Evolutionary conservation across 2,888 invertebrate genomes (phyloP), one percentile per base, ranked within the genome.

Genomic region (Meganola albula): DNA sequence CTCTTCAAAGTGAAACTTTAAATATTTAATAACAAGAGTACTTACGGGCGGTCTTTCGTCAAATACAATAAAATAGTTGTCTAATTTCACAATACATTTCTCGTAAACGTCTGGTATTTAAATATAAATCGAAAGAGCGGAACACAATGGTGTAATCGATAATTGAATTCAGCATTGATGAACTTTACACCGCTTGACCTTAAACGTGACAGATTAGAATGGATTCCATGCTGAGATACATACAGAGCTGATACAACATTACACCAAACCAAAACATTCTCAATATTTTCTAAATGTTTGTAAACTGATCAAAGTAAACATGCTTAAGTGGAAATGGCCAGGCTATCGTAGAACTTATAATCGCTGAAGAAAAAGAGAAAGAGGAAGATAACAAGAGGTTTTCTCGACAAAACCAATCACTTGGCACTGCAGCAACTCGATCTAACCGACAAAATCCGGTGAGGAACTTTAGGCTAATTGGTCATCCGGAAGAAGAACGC

Each of bases 101-200:
- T 80, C 59, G 78, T 82, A 83, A 84, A 82, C 67, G 78, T 58
- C 58, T 84, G 84, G 75, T 85, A 85, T 85, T 85, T 85, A 84
- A 84, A 84, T 85, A 83, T 84, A 80, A 83, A 82, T 80, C 80
- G 82, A 83, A 78, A 78, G 83, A 79, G 70, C 75, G 67, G 73
- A 83, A 78, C 67, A 84, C 84, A 85, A 85, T 85, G 79, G 80
- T 79, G 84, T 83, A 84, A 84, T 83, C 83, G 84, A 75, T 84
- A 85, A 85, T 85, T 85, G 84, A 85, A 85, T 85, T 84, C 83
- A 82, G 77, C 75, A 79, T 77, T 85, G 85, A 84, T 85, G 85
- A 85, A 84, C 85, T 85, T 84, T 85, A 85, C 78, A 83, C 83
- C 77, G 73, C 48, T 70, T 82, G 80, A 82, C 83, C 84, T 63